These are phyloP conservation scores for Vulpes lagopus DNA, from an alignment of 2,113 vertebrate genomes.

Conservation along the genomic window DNA sequence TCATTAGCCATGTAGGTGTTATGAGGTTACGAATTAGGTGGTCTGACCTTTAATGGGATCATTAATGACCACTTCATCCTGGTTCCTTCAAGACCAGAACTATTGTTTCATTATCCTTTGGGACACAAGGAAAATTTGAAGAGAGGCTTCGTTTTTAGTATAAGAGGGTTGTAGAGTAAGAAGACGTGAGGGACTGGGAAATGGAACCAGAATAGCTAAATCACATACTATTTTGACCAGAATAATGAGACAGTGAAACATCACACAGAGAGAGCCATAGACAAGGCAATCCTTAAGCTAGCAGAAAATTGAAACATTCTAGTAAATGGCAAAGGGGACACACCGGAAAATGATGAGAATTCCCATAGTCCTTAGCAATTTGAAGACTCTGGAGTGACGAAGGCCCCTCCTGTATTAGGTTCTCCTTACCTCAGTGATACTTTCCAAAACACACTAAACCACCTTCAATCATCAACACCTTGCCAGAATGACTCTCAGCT, in stretches of 20 bases:
- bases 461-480: not conserved
- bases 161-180: not conserved
- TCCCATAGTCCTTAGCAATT: not conserved
- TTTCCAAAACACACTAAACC: not conserved
- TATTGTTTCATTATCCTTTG: rapidly evolving
- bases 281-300: not conserved
- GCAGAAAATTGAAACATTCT: rapidly evolving
- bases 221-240: not conserved
- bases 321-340: no score
- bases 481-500: rapidly evolving
- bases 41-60: not conserved
- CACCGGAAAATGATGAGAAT: rapidly evolving
- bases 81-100: not conserved
- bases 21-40: rapidly evolving
- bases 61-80: no score
- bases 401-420: rapidly evolving
- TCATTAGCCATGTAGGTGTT: no score
- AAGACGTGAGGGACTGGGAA: not conserved
- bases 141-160: not conserved
- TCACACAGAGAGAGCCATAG: not conserved
- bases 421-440: no score
- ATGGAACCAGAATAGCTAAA: not conserved
- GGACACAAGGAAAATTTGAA: not conserved
- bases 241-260: not conserved
- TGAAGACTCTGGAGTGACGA: not conserved